Percentiles rank a stretch among this genome's conserved stretches.
Evolutionary conservation across 2,113 vertebrate genomes (phyloP).

Genomic region (Muntiacus reevesi): DNA sequence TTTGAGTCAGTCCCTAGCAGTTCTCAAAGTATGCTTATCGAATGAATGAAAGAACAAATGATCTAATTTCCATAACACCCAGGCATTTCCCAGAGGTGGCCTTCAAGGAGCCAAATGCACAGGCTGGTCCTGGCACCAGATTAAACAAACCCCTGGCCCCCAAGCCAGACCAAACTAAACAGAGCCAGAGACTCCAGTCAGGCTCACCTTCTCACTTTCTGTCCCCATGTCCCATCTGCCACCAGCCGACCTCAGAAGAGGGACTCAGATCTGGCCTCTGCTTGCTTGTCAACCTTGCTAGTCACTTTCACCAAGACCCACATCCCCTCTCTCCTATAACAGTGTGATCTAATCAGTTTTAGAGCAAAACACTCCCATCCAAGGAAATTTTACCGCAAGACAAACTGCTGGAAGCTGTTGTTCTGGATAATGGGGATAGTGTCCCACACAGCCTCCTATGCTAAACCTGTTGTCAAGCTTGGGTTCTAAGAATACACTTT

Average conservation of each 20-base stretch:
- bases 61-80: neutral
- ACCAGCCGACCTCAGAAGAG: neutral
- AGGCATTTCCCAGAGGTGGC: neutral
- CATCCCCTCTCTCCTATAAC: neutral
- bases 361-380: neutral
- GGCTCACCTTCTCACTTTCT: neutral
- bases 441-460: no score
- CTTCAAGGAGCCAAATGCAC: neutral
- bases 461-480: neutral
- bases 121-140: neutral
- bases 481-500: neutral
- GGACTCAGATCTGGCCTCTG: neutral
- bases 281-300: neutral
- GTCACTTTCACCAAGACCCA: neutral
- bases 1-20: neutral
- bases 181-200: neutral
- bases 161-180: neutral
- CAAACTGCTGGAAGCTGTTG: neutral
- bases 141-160: neutral
- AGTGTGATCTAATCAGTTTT: neutral
- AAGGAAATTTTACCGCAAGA: neutral
- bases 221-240: neutral
- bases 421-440: neutral
- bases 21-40: neutral
- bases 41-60: constrained; percentile 6